Percentiles rank a stretch among this genome's conserved stretches.
phyloP scores from a whole-genome alignment of 2,888 invertebrate genomes.

The Criorhina ranunculi region DNA sequence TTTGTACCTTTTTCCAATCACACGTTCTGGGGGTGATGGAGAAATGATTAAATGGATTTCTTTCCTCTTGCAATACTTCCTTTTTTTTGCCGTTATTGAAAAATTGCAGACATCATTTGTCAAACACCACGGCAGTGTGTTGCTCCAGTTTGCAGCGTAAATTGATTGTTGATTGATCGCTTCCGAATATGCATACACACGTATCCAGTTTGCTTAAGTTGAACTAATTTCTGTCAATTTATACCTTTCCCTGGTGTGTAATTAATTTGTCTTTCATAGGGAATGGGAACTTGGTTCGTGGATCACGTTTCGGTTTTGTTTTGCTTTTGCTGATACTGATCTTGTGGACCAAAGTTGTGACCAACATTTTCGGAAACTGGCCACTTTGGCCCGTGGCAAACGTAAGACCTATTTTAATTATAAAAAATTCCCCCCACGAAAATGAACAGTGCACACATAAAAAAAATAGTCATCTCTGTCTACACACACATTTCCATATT shows the following conservation, averaged over 20 bases:
- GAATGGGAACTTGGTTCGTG: constrained; percentile 37
- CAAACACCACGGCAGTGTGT: constrained; percentile 42
- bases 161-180: constrained; percentile 65
- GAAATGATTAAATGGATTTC: constrained; percentile 68
- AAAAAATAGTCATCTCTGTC: constrained; percentile 45
- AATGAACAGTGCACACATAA: constrained; percentile 48
- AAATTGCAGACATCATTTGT: constrained; percentile 71
- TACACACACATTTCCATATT: constrained; percentile 68
- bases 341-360: constrained; percentile 54
- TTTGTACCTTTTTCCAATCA: constrained; percentile 63
- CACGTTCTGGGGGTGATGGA: constrained; percentile 51
- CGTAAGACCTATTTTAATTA: constrained; percentile 79
- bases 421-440: constrained; percentile 55
- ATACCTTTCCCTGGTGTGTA: constrained; percentile 26
- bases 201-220: constrained; percentile 37
- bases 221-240: constrained; percentile 55
- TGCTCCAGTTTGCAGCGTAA: constrained; percentile 49
- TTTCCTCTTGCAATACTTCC: no score
- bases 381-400: constrained; percentile 82
- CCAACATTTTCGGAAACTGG: constrained; percentile 53
- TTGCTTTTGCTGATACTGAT: constrained; percentile 52
- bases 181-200: constrained; percentile 44
- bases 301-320: constrained; percentile 64
- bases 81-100: constrained; percentile 53
- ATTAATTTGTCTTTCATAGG: constrained; percentile 59